phyloP scores from a whole-genome alignment of 2,888 invertebrate genomes.

The Balanococcus diminutus region DNA sequence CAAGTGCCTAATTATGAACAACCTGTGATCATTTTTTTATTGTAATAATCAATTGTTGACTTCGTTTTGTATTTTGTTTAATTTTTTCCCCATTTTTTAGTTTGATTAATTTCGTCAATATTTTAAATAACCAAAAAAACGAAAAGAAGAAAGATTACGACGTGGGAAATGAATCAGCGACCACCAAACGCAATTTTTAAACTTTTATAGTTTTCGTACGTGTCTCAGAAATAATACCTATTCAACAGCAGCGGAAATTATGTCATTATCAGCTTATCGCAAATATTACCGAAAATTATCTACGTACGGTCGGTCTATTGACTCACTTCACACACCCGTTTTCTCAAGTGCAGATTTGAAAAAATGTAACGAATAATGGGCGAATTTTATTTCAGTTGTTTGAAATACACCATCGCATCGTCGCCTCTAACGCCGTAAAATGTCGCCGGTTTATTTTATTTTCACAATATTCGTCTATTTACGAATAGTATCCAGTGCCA shows the following conservation, averaged over 20 bases:
- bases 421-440: neutral
- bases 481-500: neutral
- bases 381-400: neutral
- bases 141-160: neutral
- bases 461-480: neutral
- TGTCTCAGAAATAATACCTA: neutral
- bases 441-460: neutral
- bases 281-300: slow-evolving; percentile 14
- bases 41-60: neutral
- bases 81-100: neutral
- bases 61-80: neutral
- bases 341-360: neutral
- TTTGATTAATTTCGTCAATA: neutral
- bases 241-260: neutral
- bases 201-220: neutral
- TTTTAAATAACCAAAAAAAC: neutral
- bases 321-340: slow-evolving; percentile 34
- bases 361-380: neutral
- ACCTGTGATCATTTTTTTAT: neutral
- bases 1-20: neutral
- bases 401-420: neutral
- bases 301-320: neutral
- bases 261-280: slow-evolving; percentile 24
- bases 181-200: no score
- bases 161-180: no score